These are phyloP conservation scores for Drosophila kurseongensis DNA, from an alignment of 1,140 invertebrate genomes.

Conservation along the genomic window DNA sequence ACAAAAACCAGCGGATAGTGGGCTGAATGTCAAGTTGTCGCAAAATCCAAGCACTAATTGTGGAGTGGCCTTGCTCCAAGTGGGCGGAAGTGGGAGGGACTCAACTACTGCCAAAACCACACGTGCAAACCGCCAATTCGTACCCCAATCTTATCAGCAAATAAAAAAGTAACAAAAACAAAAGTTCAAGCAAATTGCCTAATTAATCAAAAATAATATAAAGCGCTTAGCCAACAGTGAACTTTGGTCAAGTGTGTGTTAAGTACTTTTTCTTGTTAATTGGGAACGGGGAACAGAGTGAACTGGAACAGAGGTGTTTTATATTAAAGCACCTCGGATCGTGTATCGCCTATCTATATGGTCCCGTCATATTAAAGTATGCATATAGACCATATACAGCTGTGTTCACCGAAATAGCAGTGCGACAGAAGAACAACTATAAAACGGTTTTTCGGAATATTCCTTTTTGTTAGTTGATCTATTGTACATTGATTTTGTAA, in stretches of 20 bases:
- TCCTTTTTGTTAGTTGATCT: no score
- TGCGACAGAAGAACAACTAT: no score
- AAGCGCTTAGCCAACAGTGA: conserved; percentile 31
- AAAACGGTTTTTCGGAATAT: no score
- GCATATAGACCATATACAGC: conserved; percentile 5
- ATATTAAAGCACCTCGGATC: conserved; percentile 7
- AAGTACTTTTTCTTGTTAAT: conserved; percentile 29
- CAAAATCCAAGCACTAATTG: conserved; percentile 16
- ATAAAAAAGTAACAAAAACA: conserved; percentile 20
- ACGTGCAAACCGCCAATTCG: conserved; percentile 21
- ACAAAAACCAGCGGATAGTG: conserved; percentile 13
- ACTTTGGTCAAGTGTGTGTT: conserved; percentile 25
- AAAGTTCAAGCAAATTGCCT: conserved; percentile 47
- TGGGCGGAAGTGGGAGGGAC: conserved; percentile 25
- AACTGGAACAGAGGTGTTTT: conserved; percentile 3
- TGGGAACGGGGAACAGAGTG: background rate
- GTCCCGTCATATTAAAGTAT: conserved; percentile 16
- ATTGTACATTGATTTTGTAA: no score
- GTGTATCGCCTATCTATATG: conserved; percentile 48
- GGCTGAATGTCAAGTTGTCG: conserved; percentile 33
- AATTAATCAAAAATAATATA: conserved; percentile 62
- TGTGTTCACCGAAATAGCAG: no score
- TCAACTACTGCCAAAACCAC: conserved; percentile 3
- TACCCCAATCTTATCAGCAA: conserved; percentile 48
- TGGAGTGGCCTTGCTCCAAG: conserved; percentile 29